Evolutionary conservation across 2,888 invertebrate genomes (phyloP).

Genomic region (Eupithecia vulgata): DNA sequence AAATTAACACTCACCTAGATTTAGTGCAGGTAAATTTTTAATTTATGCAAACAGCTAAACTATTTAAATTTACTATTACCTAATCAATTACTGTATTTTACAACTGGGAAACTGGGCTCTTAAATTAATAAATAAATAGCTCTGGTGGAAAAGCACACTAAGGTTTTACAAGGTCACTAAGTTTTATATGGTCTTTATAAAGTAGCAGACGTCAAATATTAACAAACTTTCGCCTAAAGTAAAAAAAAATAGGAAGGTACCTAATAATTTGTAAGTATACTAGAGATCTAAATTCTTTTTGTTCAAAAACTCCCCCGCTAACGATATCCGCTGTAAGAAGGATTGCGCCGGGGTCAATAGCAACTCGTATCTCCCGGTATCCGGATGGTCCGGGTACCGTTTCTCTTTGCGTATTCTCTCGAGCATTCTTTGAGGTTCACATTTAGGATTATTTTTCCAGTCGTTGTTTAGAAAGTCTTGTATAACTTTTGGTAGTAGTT

Average conservation of each 20-base stretch:
- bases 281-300: constrained; percentile 73
- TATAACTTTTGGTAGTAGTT: constrained; percentile 82
- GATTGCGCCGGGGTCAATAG: constrained; percentile 92
- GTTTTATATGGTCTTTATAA: not conserved
- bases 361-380: constrained; percentile 86
- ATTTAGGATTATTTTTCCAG: constrained; percentile 81
- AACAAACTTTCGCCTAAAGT: not conserved
- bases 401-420: constrained; percentile 88
- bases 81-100: too few relatives aligned
- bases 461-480: constrained; percentile 83
- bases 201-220: not conserved
- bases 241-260: not conserved
- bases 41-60: too few relatives aligned
- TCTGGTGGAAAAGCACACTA: not conserved
- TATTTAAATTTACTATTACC: too few relatives aligned
- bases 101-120: too few relatives aligned
- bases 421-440: constrained; percentile 89
- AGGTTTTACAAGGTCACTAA: not conserved
- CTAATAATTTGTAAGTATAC: constrained; percentile 18
- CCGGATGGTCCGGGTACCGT: constrained; percentile 83
- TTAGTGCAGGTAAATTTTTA: too few relatives aligned
- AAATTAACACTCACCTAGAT: too few relatives aligned
- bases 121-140: not conserved
- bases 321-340: constrained; percentile 90
- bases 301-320: constrained; percentile 89